These are phyloP conservation scores for Thunnus thynnus DNA, from an alignment of 2,113 vertebrate species.

Conservation along the genomic window DNA sequence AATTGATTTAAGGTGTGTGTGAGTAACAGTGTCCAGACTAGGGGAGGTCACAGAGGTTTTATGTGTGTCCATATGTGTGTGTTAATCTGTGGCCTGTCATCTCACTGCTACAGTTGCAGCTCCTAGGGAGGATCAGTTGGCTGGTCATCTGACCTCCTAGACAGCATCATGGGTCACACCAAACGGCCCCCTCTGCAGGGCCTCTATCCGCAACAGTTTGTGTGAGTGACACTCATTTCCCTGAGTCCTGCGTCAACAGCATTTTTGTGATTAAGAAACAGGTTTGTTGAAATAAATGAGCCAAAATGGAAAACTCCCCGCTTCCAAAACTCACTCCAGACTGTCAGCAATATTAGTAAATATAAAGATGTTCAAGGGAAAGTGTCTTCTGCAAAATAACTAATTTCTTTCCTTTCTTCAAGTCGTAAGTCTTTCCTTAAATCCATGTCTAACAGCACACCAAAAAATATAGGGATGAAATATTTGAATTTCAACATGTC, in stretches of 20 bases:
- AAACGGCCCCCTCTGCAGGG: constrained; percentile 3
- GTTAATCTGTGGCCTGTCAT: constrained; percentile 67
- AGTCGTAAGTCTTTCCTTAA: no score
- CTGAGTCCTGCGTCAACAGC: neutral
- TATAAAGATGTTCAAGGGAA: neutral
- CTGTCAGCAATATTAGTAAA: neutral
- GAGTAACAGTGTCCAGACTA: constrained; percentile 59
- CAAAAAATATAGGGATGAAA: neutral
- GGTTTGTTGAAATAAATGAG: neutral
- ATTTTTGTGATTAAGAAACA: no score
- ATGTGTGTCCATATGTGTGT: constrained; percentile 30
- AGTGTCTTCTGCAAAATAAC: neutral
- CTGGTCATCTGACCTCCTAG: constrained; percentile 53
- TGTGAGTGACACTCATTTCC: neutral
- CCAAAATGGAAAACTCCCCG: neutral
- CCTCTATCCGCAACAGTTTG: neutral
- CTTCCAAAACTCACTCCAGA: neutral
- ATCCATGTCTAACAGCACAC: neutral
- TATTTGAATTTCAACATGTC: no score
- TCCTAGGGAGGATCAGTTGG: constrained; percentile 77
- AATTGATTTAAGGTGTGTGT: constrained; percentile 50
- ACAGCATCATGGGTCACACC: constrained; percentile 56
- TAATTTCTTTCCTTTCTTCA: neutral
- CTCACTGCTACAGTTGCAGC: constrained; percentile 71
- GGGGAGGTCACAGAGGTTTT: constrained; percentile 32